phyloP scores from a whole-genome alignment of 2,797 vertebrate species.

The Rhinichthys osculus region DNA sequence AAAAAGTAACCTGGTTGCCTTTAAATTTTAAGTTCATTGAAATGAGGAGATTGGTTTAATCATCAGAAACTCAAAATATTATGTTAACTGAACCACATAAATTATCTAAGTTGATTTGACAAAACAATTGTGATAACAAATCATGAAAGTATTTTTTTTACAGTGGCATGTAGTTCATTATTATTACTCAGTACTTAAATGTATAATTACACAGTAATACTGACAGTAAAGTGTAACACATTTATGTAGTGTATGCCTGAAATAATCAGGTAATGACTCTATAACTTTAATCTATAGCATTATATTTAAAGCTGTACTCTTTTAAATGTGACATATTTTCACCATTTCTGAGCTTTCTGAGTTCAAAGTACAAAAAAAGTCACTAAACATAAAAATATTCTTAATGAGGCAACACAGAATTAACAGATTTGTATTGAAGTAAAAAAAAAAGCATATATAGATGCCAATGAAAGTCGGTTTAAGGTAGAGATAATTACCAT shows the following conservation, averaged over 20 bases:
- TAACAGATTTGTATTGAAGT: background rate
- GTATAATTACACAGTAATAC: no score
- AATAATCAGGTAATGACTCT: background rate
- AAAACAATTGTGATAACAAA: no score
- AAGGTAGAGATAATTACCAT: background rate
- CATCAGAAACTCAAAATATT: no score
- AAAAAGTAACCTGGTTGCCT: no score
- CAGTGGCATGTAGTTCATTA: no score
- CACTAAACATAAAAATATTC: background rate
- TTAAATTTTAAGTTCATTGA: no score
- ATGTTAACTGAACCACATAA: no score
- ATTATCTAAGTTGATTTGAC: no score
- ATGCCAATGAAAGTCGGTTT: background rate
- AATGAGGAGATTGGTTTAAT: no score
- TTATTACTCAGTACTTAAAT: no score
- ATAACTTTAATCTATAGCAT: background rate
- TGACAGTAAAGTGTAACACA: background rate
- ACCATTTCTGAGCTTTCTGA: background rate
- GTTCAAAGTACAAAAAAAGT: background rate
- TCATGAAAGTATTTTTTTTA: no score
- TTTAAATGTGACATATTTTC: background rate
- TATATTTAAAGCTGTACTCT: background rate
- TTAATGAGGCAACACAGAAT: background rate
- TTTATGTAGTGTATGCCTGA: background rate
- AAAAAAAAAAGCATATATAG: background rate